Base-by-base conservation (phyloP, 2,113 vertebrate genomes). In the Sinocyclocheilus anshuiensis region DNA sequence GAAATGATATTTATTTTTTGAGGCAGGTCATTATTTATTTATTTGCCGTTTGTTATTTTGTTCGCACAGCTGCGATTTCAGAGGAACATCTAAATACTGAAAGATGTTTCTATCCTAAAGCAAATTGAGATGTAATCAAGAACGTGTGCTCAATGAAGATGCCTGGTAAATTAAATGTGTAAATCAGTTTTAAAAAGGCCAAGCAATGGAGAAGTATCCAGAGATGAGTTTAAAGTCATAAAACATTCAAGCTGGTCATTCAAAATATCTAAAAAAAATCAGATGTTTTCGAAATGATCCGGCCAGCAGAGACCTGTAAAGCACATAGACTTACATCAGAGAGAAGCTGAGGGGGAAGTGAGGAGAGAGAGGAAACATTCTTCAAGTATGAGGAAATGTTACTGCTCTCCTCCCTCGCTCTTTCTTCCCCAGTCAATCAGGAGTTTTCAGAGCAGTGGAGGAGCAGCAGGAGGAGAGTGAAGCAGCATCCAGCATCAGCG, bases 301-400 rank as follows among this genome's bases (percentile, higher is more conserved):
- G 48, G 92, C 93, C 93, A 92, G 61, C 26, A 75, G 93, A 90
- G 94, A 94, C 90, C 91, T 29, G 90, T 89, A 88, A 91, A 92
- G 87, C 90, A 39, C 91, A 86, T 20, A 84, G 86, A 92, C 83
- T 92, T 91, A 94, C 93, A 95, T 94, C 93, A 94, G 89, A 90
- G 90, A 91, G 86, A 89, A 83, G 61, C 61, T 65, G 48, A 83
- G 83, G 88, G 81, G 83, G 55, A 61, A 20, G 55, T 20, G 55
- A 57, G 55, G 87, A 87, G 71, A 83, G 87, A 85, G 86, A 84
- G 87, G 84, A 57, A 65, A 92, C 93, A 95, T 95, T 95, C 93
- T 93, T 94, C 87, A 94, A 93, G 92, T 91, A 93, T 95, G 93
- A 95, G 92, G 89, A 92, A 93, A 93, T 87, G 89, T 92, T 90